Evolutionary conservation across 92 coral and sea anemone species (phyloP).

Genomic region (Galaxea fascicularis): DNA sequence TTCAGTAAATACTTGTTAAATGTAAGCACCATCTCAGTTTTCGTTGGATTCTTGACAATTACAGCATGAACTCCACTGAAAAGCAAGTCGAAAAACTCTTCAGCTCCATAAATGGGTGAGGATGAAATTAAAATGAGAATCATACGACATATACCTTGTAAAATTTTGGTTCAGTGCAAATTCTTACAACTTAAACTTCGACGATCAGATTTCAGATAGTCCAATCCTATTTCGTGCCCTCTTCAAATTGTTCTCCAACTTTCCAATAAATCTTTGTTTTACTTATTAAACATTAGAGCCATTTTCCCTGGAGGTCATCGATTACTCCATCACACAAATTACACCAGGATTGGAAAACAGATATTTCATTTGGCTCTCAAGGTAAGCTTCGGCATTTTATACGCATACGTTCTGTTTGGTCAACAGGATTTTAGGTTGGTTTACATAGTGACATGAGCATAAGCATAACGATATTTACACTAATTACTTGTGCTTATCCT

Average conservation of each 20-base stretch:
- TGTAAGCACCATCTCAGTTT: neutral
- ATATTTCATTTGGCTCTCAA: slow-evolving; percentile 78
- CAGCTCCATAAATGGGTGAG: slow-evolving; percentile 77
- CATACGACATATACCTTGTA: too few relatives aligned
- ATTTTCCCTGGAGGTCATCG: slow-evolving; percentile 88
- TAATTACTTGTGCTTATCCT: too few relatives aligned
- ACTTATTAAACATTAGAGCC: slow-evolving; percentile 35
- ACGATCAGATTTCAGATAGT: too few relatives aligned
- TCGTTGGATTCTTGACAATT: slow-evolving; percentile 1
- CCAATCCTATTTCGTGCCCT: too few relatives aligned
- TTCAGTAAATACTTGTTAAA: neutral
- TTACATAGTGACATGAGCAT: too few relatives aligned
- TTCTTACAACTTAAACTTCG: too few relatives aligned
- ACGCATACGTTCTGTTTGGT: too few relatives aligned
- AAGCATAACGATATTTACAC: too few relatives aligned
- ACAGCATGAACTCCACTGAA: slow-evolving; percentile 51
- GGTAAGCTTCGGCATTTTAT: slow-evolving; percentile 39
- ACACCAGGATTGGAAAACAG: slow-evolving; percentile 76
- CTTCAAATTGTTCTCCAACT: too few relatives aligned
- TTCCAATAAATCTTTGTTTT: neutral
- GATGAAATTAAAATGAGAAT: neutral
- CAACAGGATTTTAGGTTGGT: too few relatives aligned
- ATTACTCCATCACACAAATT: slow-evolving; percentile 59
- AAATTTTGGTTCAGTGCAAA: too few relatives aligned
- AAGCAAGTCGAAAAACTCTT: slow-evolving; percentile 70